Conservation (phyloP, 2,113 vertebrate genomes). For the Crotophaga sulcirostris region DNA sequence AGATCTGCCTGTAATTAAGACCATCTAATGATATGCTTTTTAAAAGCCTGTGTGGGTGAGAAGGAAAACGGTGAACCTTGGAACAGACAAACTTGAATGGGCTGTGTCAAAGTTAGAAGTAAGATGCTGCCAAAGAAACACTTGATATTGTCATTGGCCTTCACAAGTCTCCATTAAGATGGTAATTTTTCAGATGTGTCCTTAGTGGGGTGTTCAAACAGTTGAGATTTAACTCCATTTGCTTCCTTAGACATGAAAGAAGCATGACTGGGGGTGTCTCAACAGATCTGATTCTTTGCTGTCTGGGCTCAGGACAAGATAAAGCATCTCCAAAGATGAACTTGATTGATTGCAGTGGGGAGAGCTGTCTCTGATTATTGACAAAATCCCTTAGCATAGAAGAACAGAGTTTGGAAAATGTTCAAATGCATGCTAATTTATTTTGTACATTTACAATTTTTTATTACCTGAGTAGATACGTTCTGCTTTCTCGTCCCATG, state of each 20-base stretch:
- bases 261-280: not conserved
- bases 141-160: not conserved
- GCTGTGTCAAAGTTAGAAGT: not conserved
- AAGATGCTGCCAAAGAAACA: not conserved
- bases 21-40: not conserved
- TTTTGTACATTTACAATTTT: not conserved
- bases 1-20: not conserved
- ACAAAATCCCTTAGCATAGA: not conserved
- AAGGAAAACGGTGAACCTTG: not conserved
- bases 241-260: not conserved
- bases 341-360: not conserved
- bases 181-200: not conserved
- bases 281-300: not conserved
- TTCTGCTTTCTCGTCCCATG: not conserved
- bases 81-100: not conserved
- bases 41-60: rapidly evolving
- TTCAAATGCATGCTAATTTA: not conserved
- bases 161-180: not conserved
- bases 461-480: not conserved
- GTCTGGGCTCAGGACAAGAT: not conserved
- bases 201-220: not conserved
- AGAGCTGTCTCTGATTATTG: not conserved
- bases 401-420: not conserved
- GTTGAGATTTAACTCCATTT: not conserved
- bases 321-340: not conserved